phyloP scores from a whole-genome alignment of 2,113 vertebrate genomes.

The Isichthys henryi region DNA sequence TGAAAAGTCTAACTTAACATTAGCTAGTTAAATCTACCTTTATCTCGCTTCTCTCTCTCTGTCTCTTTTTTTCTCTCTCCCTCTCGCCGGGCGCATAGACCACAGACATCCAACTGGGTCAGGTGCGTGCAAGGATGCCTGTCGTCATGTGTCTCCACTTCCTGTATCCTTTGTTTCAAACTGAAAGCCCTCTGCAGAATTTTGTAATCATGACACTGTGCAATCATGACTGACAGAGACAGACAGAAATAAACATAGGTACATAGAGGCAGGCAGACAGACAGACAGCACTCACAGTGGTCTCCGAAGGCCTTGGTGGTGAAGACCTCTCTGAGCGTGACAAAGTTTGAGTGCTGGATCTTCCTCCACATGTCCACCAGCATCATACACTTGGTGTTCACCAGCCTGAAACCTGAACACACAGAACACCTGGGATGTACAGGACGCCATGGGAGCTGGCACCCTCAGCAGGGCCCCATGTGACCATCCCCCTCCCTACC shows the following conservation, averaged over 20 bases:
- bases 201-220: not conserved
- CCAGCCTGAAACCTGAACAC: slow-evolving; percentile 84
- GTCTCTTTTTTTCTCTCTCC: not conserved
- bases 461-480: not conserved
- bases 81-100: not conserved
- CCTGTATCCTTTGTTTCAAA: not conserved
- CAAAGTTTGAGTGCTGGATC: slow-evolving; percentile 95
- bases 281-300: slow-evolving; percentile 73
- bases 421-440: slow-evolving; percentile 18
- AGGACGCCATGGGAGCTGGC: not conserved
- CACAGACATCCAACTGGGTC: not conserved
- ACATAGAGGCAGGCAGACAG: not conserved
- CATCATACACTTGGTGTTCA: slow-evolving; percentile 99
- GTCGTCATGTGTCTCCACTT: not conserved
- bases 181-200: not conserved
- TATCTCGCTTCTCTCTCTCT: too few relatives aligned
- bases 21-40: not conserved
- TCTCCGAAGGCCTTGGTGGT: slow-evolving; percentile 98
- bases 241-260: not conserved
- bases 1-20: not conserved
- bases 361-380: slow-evolving; percentile 99
- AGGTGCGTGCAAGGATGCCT: not conserved
- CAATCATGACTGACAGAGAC: too few relatives aligned
- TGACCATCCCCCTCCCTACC: slow-evolving; percentile 61
- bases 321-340: slow-evolving; percentile 93